Evolutionary conservation across 2,113 vertebrate species (phyloP).

Genomic region (Urocitellus parryii): DNA sequence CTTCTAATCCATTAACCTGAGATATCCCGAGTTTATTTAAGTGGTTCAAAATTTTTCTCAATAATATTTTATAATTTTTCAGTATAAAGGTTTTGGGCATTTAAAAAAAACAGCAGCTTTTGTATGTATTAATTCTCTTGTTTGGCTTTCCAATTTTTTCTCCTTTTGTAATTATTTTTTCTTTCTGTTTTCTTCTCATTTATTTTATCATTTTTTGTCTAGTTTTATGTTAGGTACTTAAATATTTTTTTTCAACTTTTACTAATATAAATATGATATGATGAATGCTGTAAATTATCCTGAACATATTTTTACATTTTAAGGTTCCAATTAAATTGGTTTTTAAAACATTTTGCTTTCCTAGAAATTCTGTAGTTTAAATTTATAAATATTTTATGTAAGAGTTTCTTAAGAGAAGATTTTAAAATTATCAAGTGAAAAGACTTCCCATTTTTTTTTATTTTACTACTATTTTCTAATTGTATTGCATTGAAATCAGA

Average conservation of each 20-base stretch:
- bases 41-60: slow-evolving; percentile 15
- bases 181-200: slow-evolving; percentile 6
- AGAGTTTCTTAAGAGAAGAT: not conserved
- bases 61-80: not conserved
- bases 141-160: not conserved
- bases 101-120: not conserved
- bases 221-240: not conserved
- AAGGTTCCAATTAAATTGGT: not conserved
- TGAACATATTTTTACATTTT: not conserved
- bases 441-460: not conserved
- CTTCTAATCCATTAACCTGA: not conserved
- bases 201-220: slow-evolving; percentile 28
- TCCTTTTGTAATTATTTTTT: slow-evolving; percentile 4
- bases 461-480: slow-evolving; percentile 24
- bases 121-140: not conserved
- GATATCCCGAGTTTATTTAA: not conserved
- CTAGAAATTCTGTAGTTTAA: slow-evolving; percentile 13
- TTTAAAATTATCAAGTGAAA: not conserved
- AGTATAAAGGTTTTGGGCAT: not conserved
- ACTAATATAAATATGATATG: not conserved
- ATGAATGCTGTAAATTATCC: not conserved
- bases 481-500: not conserved
- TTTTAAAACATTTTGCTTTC: not conserved
- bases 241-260: not conserved
- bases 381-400: not conserved